Percentiles rank a stretch among this genome's conserved stretches.
phyloP scores from a whole-genome alignment of 2,113 vertebrate species.

The Lamprotornis superbus region DNA sequence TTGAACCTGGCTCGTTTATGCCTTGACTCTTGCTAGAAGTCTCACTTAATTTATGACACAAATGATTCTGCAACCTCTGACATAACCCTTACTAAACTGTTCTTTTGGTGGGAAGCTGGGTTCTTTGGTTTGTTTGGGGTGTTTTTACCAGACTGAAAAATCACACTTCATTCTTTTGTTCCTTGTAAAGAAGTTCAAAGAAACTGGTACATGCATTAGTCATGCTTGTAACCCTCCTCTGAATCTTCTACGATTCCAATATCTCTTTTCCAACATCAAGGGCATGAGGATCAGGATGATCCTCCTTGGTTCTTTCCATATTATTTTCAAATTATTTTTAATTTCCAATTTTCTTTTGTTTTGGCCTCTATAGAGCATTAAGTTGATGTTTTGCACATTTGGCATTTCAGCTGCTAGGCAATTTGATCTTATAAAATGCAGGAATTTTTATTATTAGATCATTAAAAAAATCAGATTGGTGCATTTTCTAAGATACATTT shows the following conservation, averaged over 20 bases:
- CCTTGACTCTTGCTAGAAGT: neutral
- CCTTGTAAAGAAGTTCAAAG: neutral
- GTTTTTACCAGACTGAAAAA: neutral
- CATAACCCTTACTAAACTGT: neutral
- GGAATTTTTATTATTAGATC: neutral
- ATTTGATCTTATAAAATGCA: neutral
- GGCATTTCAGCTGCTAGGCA: neutral
- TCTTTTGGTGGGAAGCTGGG: fast-evolving
- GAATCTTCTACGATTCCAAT: neutral
- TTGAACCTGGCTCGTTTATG: neutral
- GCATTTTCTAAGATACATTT: neutral
- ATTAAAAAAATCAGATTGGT: neutral
- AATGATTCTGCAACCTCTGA: neutral
- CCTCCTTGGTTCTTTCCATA: neutral
- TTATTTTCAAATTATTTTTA: neutral
- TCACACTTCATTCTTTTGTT: neutral
- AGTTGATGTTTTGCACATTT: neutral
- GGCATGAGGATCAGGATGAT: neutral
- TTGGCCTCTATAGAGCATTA: neutral
- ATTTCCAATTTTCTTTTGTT: neutral
- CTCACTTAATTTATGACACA: neutral
- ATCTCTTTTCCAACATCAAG: neutral
- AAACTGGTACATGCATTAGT: neutral
- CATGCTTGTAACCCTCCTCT: neutral
- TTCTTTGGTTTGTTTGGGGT: neutral